Conservation (phyloP, 2,113 vertebrate species). For the Mobula hypostoma region DNA sequence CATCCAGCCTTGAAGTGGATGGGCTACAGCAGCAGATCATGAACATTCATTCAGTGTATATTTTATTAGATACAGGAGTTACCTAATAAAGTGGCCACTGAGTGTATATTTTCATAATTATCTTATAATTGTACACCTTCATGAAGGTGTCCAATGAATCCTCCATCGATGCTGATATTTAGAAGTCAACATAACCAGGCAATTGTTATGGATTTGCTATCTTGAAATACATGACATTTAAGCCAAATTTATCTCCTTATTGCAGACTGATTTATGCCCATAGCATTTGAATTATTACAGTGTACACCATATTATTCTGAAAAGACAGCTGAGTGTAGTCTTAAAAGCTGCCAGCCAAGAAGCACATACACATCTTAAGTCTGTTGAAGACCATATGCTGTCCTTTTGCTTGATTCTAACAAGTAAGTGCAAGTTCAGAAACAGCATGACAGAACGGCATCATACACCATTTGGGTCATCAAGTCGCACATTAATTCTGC, state of each 20-base stretch:
- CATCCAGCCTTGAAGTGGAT: too few species aligned
- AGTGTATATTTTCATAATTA: neutral
- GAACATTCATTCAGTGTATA: too few species aligned
- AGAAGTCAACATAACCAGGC: neutral
- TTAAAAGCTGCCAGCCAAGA: constrained; percentile 34
- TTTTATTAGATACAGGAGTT: too few species aligned
- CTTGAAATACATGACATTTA: neutral
- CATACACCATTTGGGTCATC: constrained; percentile 26
- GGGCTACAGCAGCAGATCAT: too few species aligned
- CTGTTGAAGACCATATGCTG: constrained; percentile 31
- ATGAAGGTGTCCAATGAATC: neutral
- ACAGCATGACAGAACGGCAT: neutral
- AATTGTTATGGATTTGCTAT: neutral
- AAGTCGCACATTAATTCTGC: constrained; percentile 17
- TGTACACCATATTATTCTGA: constrained; percentile 18
- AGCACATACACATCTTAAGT: constrained; percentile 33
- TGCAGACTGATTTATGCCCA: neutral
- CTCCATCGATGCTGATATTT: neutral
- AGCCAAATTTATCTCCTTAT: neutral
- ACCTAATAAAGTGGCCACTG: too few species aligned
- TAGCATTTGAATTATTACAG: constrained; percentile 30
- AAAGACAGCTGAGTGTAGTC: constrained; percentile 29
- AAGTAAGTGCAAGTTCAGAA: constrained; percentile 29
- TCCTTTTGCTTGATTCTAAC: constrained; percentile 21
- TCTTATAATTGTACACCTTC: too few species aligned